Base-by-base conservation (phyloP, 64 coral and sea anemone genomes). In the Pachyseris speciosa region DNA sequence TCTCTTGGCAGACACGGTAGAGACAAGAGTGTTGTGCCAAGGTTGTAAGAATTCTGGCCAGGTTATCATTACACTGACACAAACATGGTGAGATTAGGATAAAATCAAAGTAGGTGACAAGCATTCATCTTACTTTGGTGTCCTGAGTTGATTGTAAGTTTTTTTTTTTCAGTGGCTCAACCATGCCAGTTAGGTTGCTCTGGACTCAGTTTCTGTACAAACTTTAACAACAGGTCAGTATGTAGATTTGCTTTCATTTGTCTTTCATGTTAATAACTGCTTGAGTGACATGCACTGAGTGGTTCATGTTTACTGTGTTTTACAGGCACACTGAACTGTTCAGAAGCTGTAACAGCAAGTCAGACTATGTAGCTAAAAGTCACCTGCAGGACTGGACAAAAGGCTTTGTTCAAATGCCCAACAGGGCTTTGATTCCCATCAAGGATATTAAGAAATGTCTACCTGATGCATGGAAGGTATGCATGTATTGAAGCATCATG, bases 391-490 rank as follows among this genome's bases (percentile, higher is more conserved):
- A 93, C 24, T 96, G 94, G 94, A 66, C 83, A 22, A 93, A 96
- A 85, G 94, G 94, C 13, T 81, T 89, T 10, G 88, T 96, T 39
- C 64, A 69, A 22, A 80, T 96, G 57, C 94, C 94, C 15, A 81
- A 81, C 36, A 63, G 2, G 17, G 73, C 83, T 30, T 27, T 68
- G 7, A 89, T 96, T 68, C 75, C 89, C 63, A 91, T 96, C 31
- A 85, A 89, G 86, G 85, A 93, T 60, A 96, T 96, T 38, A 93
- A 92, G 41, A 89, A 92, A 32, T 96, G 94, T 29, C 49, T 96
- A 69, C 90, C 94, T 49, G 94, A 96, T 26, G 84, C 68, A 31
- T 96, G 94, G 94, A 96, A 96, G 94, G 94, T 95, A 84, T 42
- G 52, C 24, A 7, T 24, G 43, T 45, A 45, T 45, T 6, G 43